A percentile compares a stretch with the other conserved stretches of the same genome.
Evolutionary conservation across 2,888 invertebrate genomes (phyloP).

Genomic region (Ditula angustiorana): DNA sequence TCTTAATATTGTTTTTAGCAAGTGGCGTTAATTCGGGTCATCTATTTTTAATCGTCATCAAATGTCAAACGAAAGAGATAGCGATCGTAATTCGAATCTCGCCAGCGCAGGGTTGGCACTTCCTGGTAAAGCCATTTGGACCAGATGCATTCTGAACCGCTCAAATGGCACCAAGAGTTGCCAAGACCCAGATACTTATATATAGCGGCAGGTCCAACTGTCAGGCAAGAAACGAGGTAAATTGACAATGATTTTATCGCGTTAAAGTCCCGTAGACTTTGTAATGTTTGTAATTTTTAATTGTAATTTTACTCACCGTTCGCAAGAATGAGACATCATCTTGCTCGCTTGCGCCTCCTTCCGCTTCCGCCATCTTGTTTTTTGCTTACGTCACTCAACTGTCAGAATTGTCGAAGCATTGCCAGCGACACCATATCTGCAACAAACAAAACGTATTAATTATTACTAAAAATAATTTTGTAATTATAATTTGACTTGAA

Average conservation of each 20-base stretch:
- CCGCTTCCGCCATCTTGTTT: conserved; percentile 94
- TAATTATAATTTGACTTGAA: no score
- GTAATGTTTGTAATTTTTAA: no score
- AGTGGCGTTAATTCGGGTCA: not conserved
- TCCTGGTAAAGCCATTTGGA: conserved; percentile 1
- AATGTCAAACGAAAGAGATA: conserved; percentile 10
- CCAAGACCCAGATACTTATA: conserved; percentile 21
- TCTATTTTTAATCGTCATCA: not conserved
- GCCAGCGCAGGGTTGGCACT: not conserved
- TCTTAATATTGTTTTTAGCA: no score
- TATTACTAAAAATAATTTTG: no score
- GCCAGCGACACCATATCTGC: conserved; percentile 72
- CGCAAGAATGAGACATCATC: conserved; percentile 99
- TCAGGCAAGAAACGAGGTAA: no score
- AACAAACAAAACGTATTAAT: conserved; percentile 46
- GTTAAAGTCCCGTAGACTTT: no score
- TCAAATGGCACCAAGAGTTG: conserved; percentile 18
- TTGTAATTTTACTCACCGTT: conserved; percentile 98
- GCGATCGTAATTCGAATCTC: not conserved
- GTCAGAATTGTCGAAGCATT: conserved; percentile 59
- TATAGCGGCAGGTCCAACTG: conserved; percentile 2
- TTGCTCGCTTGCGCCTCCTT: conserved; percentile 97
- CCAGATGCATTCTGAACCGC: conserved; percentile 8
- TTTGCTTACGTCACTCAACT: conserved; percentile 55
- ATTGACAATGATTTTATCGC: no score